These are phyloP conservation scores for Laspeyria flexula DNA, from an alignment of 2,888 invertebrate genomes.

Conservation along the genomic window DNA sequence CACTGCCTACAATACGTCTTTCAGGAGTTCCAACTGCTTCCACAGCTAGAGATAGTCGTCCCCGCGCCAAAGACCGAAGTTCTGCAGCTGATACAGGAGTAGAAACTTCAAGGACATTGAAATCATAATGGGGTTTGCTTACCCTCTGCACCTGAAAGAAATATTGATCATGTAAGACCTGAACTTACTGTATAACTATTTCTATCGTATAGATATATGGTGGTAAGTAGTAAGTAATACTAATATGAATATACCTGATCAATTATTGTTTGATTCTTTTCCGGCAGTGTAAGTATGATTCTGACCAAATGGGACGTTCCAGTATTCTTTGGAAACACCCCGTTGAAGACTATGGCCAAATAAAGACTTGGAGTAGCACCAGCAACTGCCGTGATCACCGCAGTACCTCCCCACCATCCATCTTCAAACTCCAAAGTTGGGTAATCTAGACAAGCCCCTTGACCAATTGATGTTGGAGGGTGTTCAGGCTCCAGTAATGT, in stretches of 20 bases:
- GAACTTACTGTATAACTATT: not conserved
- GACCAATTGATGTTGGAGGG: conserved; percentile 88
- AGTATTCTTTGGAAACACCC: conserved; percentile 89
- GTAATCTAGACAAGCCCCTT: conserved; percentile 85
- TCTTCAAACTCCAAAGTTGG: conserved; percentile 82
- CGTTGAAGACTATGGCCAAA: conserved; percentile 92
- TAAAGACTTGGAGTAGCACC: conserved; percentile 93
- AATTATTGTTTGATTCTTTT: conserved; percentile 90
- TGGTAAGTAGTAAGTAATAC: too few relatives aligned
- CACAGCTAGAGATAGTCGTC: conserved; percentile 90
- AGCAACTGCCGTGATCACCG: conserved; percentile 93
- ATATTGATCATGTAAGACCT: conserved; percentile 23
- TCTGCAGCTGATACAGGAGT: conserved; percentile 92
- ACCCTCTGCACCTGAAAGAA: conserved; percentile 86
- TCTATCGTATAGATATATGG: too few relatives aligned
- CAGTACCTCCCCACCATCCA: conserved; percentile 95
- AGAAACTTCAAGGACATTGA: conserved; percentile 92
- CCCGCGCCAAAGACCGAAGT: conserved; percentile 90
- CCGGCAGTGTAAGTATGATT: conserved; percentile 89
- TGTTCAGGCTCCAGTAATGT: conserved; percentile 89
- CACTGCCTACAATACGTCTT: conserved; percentile 89
- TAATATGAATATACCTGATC: conserved; percentile 86
- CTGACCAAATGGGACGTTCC: conserved; percentile 89
- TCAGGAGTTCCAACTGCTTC: conserved; percentile 89
- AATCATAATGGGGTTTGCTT: conserved; percentile 90